phyloP scores from a whole-genome alignment of 2,797 vertebrate genomes.

The Morus bassanus region DNA sequence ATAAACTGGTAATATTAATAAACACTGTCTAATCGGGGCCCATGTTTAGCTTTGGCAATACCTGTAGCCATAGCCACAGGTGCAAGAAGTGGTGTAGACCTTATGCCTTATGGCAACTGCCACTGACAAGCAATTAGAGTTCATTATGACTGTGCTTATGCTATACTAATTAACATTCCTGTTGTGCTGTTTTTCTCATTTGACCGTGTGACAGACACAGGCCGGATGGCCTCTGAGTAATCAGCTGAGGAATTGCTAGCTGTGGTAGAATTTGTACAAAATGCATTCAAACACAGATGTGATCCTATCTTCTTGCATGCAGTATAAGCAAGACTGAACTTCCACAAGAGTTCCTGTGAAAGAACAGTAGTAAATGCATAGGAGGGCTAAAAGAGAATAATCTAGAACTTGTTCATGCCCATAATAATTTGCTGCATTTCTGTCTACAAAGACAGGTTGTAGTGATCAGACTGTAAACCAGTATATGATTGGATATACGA shows the following conservation, averaged over 20 bases:
- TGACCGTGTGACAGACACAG: slow-evolving; percentile 70
- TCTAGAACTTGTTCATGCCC: background rate
- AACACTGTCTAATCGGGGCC: background rate
- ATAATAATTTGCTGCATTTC: background rate
- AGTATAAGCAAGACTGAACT: background rate
- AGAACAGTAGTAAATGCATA: background rate
- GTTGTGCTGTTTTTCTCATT: slow-evolving; percentile 75
- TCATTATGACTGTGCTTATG: slow-evolving; percentile 84
- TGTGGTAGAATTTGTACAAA: slow-evolving; percentile 22
- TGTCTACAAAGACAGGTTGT: background rate
- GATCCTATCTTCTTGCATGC: background rate
- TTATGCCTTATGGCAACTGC: slow-evolving; percentile 73
- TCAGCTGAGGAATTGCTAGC: slow-evolving; percentile 58
- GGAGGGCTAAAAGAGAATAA: background rate
- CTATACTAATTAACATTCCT: slow-evolving; percentile 86
- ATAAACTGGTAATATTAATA: background rate
- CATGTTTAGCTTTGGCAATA: background rate
- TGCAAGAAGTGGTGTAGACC: slow-evolving; percentile 47
- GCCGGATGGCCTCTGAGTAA: slow-evolving; percentile 71
- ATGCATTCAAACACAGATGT: background rate
- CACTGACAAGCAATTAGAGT: slow-evolving; percentile 85
- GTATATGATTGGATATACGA: background rate
- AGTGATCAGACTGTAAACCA: background rate
- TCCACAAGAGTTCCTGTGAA: background rate
- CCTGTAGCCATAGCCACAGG: background rate